Conservation (phyloP, 2,797 vertebrate genomes). For the Myotis vivesi region DNA sequence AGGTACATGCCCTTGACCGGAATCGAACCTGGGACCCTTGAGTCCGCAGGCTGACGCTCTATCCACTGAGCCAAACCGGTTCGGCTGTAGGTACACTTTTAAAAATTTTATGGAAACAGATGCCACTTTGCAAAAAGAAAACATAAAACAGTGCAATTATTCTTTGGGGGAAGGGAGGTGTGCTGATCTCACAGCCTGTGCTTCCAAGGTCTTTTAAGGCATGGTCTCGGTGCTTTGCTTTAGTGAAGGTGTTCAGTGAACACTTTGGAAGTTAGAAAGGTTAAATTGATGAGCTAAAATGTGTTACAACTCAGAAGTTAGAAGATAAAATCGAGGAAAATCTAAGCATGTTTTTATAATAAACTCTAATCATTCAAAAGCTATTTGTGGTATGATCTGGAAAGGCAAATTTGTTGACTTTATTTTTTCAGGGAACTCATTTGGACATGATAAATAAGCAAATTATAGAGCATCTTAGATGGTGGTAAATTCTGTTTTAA, state of each 20-base stretch:
- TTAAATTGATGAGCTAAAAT: background rate
- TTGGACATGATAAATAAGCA: background rate
- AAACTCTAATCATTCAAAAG: background rate
- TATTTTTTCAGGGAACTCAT: background rate
- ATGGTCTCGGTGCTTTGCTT: background rate
- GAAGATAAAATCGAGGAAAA: background rate
- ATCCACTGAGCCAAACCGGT: too few species aligned
- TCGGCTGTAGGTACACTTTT: background rate
- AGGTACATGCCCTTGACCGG: too few species aligned
- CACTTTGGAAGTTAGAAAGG: background rate
- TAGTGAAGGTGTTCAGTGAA: background rate
- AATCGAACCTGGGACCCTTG: too few species aligned
- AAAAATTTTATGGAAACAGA: background rate
- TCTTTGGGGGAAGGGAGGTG: background rate
- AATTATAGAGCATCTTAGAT: background rate
- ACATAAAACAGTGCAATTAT: background rate
- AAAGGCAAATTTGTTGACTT: background rate
- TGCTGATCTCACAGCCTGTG: background rate
- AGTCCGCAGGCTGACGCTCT: too few species aligned
- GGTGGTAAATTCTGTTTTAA: background rate
- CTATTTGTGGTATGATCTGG: background rate
- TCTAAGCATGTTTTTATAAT: background rate
- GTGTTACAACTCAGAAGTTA: constrained; percentile 14
- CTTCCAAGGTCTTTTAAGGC: background rate
- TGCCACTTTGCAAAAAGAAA: background rate